phyloP scores from a whole-genome alignment of 2,113 vertebrate genomes.

The Rallus limicola region DNA sequence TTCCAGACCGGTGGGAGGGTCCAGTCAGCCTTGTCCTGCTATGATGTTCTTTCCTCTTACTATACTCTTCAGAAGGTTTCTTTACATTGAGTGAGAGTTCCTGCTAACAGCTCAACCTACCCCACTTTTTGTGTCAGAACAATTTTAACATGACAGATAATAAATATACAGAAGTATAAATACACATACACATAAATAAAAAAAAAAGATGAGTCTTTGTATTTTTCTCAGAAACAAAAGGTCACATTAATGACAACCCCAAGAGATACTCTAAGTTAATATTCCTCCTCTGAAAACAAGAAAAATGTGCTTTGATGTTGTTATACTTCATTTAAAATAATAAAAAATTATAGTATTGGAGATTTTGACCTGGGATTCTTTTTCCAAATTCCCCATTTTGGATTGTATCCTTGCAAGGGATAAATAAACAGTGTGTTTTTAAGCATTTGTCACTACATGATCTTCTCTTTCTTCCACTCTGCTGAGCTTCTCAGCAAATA shows the following conservation, averaged over 20 bases:
- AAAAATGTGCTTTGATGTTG: neutral
- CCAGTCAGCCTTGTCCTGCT: neutral
- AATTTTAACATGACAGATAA: neutral
- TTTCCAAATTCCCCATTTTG: neutral
- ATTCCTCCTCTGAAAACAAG: neutral
- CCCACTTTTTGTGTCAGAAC: neutral
- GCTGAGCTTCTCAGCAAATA: neutral
- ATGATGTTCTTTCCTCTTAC: neutral
- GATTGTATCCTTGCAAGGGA: neutral
- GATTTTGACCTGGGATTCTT: neutral
- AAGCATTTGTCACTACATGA: neutral
- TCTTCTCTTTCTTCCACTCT: neutral
- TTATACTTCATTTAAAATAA: neutral
- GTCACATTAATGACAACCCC: neutral
- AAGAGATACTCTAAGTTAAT: neutral
- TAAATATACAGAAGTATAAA: neutral
- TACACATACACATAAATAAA: neutral
- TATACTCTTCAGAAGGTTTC: neutral
- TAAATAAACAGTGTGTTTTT: neutral
- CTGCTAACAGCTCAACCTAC: neutral
- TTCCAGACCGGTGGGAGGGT: neutral
- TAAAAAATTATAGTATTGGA: neutral
- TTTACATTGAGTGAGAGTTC: neutral
- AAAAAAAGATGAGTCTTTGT: neutral
- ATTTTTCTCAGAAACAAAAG: neutral